A percentile compares a stretch with the other conserved stretches of the same genome.
phyloP scores from a whole-genome alignment of 2,888 invertebrate species.

The Tachystola acroxantha region DNA sequence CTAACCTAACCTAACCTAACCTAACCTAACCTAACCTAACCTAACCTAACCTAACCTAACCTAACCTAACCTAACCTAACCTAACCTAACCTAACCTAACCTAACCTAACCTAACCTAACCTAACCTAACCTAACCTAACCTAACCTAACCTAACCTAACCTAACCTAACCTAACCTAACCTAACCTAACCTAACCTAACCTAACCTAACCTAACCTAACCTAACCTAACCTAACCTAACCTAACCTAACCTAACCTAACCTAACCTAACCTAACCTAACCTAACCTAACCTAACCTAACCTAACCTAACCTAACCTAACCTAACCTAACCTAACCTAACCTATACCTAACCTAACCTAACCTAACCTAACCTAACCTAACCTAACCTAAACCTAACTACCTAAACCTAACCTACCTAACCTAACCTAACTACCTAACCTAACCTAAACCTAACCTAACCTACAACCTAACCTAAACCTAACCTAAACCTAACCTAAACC shows the following conservation, averaged over 20 bases:
- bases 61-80: constrained; percentile 13
- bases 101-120: constrained; percentile 13
- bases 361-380: constrained; percentile 11
- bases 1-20: constrained; percentile 12
- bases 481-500: neutral
- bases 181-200: constrained; percentile 15
- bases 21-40: constrained; percentile 12
- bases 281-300: constrained; percentile 19
- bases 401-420: constrained; percentile 9
- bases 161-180: constrained; percentile 12
- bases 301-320: constrained; percentile 18
- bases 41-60: constrained; percentile 13
- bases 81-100: constrained; percentile 13
- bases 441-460: neutral
- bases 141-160: constrained; percentile 12
- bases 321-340: constrained; percentile 16
- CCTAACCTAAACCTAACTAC: neutral
- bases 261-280: constrained; percentile 18
- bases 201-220: constrained; percentile 15
- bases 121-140: constrained; percentile 13
- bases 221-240: constrained; percentile 15
- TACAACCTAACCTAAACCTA: neutral
- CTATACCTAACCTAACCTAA: constrained; percentile 17
- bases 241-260: constrained; percentile 16
- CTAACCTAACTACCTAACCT: constrained; percentile 4